These are phyloP conservation scores for Abrostola tripartita DNA, from an alignment of 2,888 invertebrate species.

Conservation along the genomic window DNA sequence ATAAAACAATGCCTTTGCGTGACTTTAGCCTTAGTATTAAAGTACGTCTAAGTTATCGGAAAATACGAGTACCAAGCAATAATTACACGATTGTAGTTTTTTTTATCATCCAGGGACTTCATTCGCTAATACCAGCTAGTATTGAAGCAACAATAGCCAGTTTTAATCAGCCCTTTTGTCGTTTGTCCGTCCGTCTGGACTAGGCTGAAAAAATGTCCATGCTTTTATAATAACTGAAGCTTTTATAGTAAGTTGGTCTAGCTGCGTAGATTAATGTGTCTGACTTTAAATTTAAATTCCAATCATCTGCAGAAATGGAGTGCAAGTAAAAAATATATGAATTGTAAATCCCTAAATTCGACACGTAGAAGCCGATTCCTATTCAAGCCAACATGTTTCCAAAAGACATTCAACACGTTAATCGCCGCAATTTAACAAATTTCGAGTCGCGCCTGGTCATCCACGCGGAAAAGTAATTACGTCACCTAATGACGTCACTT, in stretches of 20 bases:
- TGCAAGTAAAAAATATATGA: slow-evolving; percentile 13
- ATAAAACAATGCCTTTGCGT: slow-evolving; percentile 26
- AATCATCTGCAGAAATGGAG: slow-evolving; percentile 7
- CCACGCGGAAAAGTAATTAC: slow-evolving; percentile 88
- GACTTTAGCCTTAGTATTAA: slow-evolving; percentile 29
- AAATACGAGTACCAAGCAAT: slow-evolving; percentile 33
- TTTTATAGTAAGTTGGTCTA: slow-evolving; percentile 55
- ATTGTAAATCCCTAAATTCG: slow-evolving; percentile 24
- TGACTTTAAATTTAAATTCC: background rate
- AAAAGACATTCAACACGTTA: slow-evolving; percentile 85
- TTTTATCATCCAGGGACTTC: slow-evolving; percentile 57
- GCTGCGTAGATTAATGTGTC: slow-evolving; percentile 18
- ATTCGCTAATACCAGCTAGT: slow-evolving; percentile 57
- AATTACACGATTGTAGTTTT: slow-evolving; percentile 54
- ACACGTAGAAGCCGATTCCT: slow-evolving; percentile 52
- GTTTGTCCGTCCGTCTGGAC: slow-evolving; percentile 81
- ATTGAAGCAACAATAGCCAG: slow-evolving; percentile 76
- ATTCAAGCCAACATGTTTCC: slow-evolving; percentile 69
- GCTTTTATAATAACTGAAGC: slow-evolving; percentile 68
- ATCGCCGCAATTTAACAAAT: slow-evolving; percentile 85
- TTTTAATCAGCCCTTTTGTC: slow-evolving; percentile 86
- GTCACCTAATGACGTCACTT: slow-evolving; percentile 86
- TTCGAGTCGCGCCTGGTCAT: slow-evolving; percentile 78
- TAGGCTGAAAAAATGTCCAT: slow-evolving; percentile 71
- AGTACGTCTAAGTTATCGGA: slow-evolving; percentile 30